phyloP scores from a whole-genome alignment of 1,140 invertebrate species.

The Tribolium madens region DNA sequence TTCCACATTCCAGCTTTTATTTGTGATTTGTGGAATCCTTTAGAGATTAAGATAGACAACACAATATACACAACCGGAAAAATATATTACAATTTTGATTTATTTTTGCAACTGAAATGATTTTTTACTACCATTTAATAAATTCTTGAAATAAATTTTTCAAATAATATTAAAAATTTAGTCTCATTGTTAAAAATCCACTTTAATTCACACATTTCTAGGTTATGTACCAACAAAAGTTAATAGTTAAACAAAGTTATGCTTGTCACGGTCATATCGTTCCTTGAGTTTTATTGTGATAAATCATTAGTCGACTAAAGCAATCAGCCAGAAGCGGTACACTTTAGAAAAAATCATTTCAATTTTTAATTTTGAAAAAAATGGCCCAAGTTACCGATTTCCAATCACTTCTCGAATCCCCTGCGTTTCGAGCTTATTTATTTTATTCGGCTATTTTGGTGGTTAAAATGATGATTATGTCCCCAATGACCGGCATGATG shows the following conservation, averaged over 20 bases:
- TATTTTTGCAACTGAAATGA: background rate
- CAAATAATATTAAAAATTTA: too few relatives aligned
- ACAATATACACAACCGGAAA: background rate
- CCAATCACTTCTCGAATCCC: constrained; percentile 60
- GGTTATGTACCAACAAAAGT: too few relatives aligned
- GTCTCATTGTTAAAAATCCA: too few relatives aligned
- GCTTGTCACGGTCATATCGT: background rate
- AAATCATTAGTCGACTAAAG: background rate
- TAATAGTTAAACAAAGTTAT: background rate
- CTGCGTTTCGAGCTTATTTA: constrained; percentile 68
- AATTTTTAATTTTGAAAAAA: constrained; percentile 27
- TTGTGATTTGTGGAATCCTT: too few relatives aligned
- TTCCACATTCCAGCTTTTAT: too few relatives aligned
- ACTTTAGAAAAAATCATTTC: background rate
- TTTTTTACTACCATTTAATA: background rate
- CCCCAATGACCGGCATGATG: constrained; percentile 68
- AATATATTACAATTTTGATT: background rate
- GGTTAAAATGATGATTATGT: constrained; percentile 73
- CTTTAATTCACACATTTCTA: too few relatives aligned
- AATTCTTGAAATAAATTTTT: too few relatives aligned
- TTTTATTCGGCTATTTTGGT: constrained; percentile 73
- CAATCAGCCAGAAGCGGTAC: background rate
- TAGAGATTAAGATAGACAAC: background rate
- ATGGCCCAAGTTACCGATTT: constrained; percentile 48
- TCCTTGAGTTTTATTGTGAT: background rate